Conservation (phyloP, 2,113 vertebrate species). For the Semicossyphus pulcher region DNA sequence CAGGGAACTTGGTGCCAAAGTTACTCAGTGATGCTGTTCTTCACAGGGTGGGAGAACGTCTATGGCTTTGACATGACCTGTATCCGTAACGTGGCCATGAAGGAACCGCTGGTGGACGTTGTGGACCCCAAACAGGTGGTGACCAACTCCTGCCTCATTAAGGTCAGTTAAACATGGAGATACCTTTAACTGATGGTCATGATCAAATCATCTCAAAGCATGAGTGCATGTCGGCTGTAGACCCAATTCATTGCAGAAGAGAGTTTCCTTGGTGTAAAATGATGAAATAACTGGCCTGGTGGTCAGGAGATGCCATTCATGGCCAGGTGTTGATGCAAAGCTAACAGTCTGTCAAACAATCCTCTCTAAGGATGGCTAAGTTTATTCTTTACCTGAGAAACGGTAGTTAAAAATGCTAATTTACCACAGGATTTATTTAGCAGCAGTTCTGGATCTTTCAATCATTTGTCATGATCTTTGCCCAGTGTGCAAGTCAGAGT, state of each 20-base stretch:
- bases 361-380: too few species aligned
- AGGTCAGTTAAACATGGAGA: constrained; percentile 87
- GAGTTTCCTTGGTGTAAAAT: too few species aligned
- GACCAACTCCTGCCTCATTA: constrained; percentile 96
- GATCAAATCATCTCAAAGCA: not conserved
- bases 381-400: not conserved
- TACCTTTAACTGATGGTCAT: too few species aligned
- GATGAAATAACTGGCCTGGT: too few species aligned
- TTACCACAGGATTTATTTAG: too few species aligned
- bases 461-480: too few species aligned
- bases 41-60: constrained; percentile 98
- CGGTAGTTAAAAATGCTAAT: too few species aligned
- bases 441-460: not conserved
- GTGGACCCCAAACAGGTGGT: constrained; percentile 98
- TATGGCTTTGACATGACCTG: constrained; percentile 99
- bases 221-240: not conserved
- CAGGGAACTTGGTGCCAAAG: not conserved
- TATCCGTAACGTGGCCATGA: constrained; percentile 97
- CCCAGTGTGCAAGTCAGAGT: too few species aligned
- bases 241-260: not conserved
- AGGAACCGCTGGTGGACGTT: constrained; percentile 96
- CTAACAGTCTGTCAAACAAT: not conserved
- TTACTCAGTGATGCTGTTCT: constrained; percentile 32
- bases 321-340: too few species aligned
- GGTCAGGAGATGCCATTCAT: too few species aligned